Conservation (phyloP, 2,113 vertebrate species). For the Tetrax tetrax region DNA sequence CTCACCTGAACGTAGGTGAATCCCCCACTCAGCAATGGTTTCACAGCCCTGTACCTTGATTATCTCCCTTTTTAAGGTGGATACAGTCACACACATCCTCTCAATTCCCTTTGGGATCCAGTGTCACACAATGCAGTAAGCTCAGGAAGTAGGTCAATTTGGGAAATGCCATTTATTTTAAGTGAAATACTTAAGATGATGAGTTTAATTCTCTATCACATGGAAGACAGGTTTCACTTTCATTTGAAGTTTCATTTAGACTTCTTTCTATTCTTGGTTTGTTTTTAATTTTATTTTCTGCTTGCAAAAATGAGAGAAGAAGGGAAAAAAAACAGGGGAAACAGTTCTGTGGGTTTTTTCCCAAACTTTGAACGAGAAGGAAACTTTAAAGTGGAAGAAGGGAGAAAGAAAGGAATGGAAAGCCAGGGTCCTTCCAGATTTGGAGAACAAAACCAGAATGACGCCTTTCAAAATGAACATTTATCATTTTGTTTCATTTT, state of each 20-base stretch:
- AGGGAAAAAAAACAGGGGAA: background rate
- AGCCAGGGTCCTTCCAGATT: background rate
- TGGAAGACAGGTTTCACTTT: background rate
- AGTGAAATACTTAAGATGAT: background rate
- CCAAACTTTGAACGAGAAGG: background rate
- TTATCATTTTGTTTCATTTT: slow-evolving; percentile 27
- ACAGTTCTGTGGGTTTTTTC: background rate
- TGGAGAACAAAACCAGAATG: background rate
- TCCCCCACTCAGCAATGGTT: background rate
- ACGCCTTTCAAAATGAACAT: background rate
- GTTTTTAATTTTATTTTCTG: background rate
- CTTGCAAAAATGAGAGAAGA: background rate
- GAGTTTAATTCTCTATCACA: background rate
- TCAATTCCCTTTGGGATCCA: background rate
- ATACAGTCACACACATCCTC: fast-evolving
- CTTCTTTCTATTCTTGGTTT: background rate
- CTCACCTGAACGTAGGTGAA: background rate
- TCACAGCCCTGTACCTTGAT: background rate
- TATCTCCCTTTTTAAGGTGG: background rate
- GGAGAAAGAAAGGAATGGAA: background rate
- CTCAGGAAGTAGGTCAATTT: background rate
- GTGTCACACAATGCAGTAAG: background rate
- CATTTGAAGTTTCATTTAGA: background rate
- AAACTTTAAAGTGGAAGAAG: background rate
- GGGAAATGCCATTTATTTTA: background rate